Conservation (phyloP, 2,888 invertebrate species). For the Slavum lentiscoides region DNA sequence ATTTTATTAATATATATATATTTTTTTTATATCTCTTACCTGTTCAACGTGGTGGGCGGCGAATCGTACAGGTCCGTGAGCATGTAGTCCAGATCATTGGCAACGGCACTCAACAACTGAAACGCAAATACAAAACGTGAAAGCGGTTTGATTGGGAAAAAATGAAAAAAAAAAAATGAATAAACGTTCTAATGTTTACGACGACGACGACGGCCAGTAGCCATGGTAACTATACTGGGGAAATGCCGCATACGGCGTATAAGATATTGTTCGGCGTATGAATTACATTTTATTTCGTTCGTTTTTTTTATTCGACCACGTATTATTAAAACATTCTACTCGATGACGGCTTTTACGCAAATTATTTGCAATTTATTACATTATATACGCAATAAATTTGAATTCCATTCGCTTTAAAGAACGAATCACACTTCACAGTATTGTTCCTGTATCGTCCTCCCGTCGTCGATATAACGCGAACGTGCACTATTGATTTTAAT, state of each 20-base stretch:
- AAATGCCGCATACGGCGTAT: slow-evolving; percentile 2
- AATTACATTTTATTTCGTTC: neutral
- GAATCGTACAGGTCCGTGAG: slow-evolving; percentile 79
- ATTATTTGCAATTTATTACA: neutral
- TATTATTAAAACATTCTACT: neutral
- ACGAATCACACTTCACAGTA: neutral
- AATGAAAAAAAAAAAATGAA: neutral
- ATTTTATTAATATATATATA: too few species aligned
- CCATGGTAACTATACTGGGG: slow-evolving; percentile 33
- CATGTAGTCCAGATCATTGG: slow-evolving; percentile 84
- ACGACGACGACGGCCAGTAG: slow-evolving; percentile 22
- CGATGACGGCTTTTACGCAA: neutral
- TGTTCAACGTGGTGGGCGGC: slow-evolving; percentile 60
- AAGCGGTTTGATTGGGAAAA: neutral
- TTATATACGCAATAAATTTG: neutral
- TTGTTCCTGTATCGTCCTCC: neutral
- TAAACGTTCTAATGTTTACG: slow-evolving; percentile 31
- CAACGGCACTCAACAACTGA: slow-evolving; percentile 79
- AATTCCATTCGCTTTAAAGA: neutral
- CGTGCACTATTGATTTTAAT: too few species aligned
- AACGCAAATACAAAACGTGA: slow-evolving; percentile 59
- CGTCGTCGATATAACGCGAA: neutral
- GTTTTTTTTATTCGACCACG: neutral
- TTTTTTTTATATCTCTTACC: slow-evolving; percentile 21
- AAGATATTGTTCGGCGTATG: neutral